A percentile compares a stretch with the other conserved stretches of the same genome.
Conservation (phyloP, 2,888 invertebrate genomes). For the Campaea margaritaria region DNA sequence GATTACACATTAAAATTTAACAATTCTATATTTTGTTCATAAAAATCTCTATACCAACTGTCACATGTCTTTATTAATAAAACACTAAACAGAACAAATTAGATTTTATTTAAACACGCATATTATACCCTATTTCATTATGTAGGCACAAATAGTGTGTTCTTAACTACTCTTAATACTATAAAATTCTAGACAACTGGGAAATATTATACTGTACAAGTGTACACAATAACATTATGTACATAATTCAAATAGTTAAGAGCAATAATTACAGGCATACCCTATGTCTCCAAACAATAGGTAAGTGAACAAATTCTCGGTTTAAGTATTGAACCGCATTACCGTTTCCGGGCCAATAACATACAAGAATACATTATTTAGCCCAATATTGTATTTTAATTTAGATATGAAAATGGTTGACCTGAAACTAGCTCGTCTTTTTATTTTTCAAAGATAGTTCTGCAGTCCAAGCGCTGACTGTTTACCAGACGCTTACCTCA, state of each 20-base stretch:
- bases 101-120: slow-evolving; percentile 9
- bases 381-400: too few relatives aligned
- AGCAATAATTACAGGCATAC: background rate
- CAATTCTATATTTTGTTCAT: slow-evolving; percentile 29
- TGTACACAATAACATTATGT: slow-evolving; percentile 22
- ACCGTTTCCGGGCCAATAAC: too few relatives aligned
- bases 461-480: too few relatives aligned
- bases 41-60: slow-evolving; percentile 18
- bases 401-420: too few relatives aligned
- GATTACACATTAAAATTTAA: slow-evolving; percentile 20
- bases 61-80: slow-evolving; percentile 4
- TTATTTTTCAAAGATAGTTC: too few relatives aligned
- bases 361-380: too few relatives aligned
- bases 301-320: background rate
- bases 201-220: slow-evolving; percentile 14
- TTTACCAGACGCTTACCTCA: too few relatives aligned
- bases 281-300: background rate
- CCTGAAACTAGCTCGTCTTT: too few relatives aligned
- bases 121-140: slow-evolving; percentile 21
- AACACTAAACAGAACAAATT: slow-evolving; percentile 11
- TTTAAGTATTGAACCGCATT: background rate
- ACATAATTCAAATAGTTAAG: slow-evolving; percentile 11
- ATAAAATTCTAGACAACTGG: slow-evolving; percentile 11
- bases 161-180: slow-evolving; percentile 31
- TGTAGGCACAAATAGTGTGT: slow-evolving; percentile 38